A percentile compares a stretch with the other conserved stretches of the same genome.
These are phyloP conservation scores for Grus americana DNA, from an alignment of 2,113 vertebrate genomes.

Conservation along the genomic window DNA sequence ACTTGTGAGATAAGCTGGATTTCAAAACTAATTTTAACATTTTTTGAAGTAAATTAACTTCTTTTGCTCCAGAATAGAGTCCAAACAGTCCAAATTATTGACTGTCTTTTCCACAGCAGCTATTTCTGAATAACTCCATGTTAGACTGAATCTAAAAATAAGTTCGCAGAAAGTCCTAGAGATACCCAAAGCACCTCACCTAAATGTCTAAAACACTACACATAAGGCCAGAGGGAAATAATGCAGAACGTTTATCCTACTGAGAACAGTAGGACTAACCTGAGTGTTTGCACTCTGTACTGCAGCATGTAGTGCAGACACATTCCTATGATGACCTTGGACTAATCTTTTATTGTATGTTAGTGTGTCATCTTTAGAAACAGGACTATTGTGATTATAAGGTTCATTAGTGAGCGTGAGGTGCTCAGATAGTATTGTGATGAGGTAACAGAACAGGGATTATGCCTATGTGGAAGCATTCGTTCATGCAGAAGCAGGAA, in stretches of 20 bases:
- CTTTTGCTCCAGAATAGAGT: neutral
- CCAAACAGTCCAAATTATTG: neutral
- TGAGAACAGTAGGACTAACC: neutral
- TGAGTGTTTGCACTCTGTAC: neutral
- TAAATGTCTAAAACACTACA: neutral
- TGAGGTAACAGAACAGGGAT: neutral
- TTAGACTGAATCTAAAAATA: neutral
- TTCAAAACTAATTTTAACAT: neutral
- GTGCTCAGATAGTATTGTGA: neutral
- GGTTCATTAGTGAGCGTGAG: neutral
- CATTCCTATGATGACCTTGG: neutral
- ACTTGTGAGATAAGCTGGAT: neutral
- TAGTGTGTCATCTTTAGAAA: neutral
- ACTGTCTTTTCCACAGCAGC: neutral
- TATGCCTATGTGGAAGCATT: neutral
- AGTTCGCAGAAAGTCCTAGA: neutral
- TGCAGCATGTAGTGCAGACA: neutral
- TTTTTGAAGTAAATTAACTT: neutral
- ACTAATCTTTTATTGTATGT: neutral
- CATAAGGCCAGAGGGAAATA: neutral
- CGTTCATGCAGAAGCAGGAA: neutral
- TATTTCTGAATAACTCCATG: neutral
- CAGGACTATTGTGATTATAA: neutral
- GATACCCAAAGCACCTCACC: neutral
- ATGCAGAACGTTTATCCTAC: neutral